These are phyloP conservation scores for Neotoma lepida DNA, from an alignment of 2,113 vertebrate genomes.

Conservation along the genomic window DNA sequence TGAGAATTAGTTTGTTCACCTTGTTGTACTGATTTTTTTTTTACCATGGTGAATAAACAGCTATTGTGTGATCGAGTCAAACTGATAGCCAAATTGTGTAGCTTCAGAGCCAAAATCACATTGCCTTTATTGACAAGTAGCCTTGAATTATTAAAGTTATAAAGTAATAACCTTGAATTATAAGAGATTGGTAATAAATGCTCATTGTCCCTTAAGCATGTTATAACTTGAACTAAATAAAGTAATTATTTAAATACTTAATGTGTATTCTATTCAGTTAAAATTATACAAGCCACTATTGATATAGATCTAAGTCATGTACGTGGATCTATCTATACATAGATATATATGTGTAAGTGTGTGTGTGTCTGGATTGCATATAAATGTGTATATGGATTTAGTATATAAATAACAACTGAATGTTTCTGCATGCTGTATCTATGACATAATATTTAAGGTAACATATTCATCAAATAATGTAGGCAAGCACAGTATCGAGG, in stretches of 20 bases:
- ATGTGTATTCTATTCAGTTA: conserved; percentile 4
- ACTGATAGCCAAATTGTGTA: background rate
- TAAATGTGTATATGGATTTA: background rate
- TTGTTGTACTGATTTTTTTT: conserved; percentile 17
- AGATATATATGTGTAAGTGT: background rate
- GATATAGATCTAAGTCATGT: background rate
- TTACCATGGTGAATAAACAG: conserved; percentile 8
- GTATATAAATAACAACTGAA: background rate
- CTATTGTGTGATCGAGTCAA: background rate
- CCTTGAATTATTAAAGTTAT: conserved; percentile 6
- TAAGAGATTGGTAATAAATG: background rate
- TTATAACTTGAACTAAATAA: conserved; percentile 58
- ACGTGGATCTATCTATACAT: background rate
- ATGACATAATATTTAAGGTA: conserved; percentile 3
- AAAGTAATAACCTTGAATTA: background rate
- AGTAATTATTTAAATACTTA: background rate
- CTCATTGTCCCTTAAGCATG: background rate
- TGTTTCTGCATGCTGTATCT: background rate
- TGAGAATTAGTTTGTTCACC: conserved; percentile 55
- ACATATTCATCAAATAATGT: background rate
- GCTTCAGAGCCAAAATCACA: background rate
- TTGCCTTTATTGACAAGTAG: conserved; percentile 1
- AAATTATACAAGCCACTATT: conserved; percentile 38
- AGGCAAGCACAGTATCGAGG: background rate
- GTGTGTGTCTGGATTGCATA: background rate